phyloP scores from a whole-genome alignment of 1,140 invertebrate species.

The Hycleus phaleratus region DNA sequence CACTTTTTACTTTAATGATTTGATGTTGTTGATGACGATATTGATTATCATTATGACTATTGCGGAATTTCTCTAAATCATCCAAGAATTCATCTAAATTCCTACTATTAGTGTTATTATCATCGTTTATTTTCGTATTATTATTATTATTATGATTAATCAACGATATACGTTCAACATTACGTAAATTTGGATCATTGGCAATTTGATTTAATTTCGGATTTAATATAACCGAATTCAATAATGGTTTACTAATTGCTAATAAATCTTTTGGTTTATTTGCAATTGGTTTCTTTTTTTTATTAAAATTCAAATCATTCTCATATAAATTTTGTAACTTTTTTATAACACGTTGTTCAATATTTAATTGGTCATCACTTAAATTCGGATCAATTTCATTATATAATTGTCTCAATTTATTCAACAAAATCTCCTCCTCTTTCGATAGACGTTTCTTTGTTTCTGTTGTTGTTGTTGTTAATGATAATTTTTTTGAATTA shows the following conservation, averaged over 20 bases:
- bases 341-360: slow-evolving; percentile 29
- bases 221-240: slow-evolving; percentile 32
- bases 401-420: slow-evolving; percentile 26
- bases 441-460: slow-evolving; percentile 23
- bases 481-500: too few relatives aligned
- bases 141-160: too few relatives aligned
- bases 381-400: slow-evolving; percentile 28
- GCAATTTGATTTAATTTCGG: slow-evolving; percentile 27
- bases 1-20: too few relatives aligned
- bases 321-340: slow-evolving; percentile 33
- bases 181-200: slow-evolving; percentile 17
- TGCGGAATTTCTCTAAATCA: too few relatives aligned
- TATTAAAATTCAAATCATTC: slow-evolving; percentile 9
- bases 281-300: slow-evolving; percentile 26
- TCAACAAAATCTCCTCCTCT: slow-evolving; percentile 29
- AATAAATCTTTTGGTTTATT: slow-evolving; percentile 29
- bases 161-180: background rate
- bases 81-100: too few relatives aligned
- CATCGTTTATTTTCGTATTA: too few relatives aligned
- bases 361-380: slow-evolving; percentile 25
- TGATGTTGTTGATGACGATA: too few relatives aligned
- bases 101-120: too few relatives aligned
- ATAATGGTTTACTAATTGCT: slow-evolving; percentile 33
- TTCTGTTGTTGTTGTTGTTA: too few relatives aligned
- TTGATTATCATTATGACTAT: too few relatives aligned